Base-by-base conservation (phyloP, 2,113 vertebrate genomes). In the Ondatra zibethicus region DNA sequence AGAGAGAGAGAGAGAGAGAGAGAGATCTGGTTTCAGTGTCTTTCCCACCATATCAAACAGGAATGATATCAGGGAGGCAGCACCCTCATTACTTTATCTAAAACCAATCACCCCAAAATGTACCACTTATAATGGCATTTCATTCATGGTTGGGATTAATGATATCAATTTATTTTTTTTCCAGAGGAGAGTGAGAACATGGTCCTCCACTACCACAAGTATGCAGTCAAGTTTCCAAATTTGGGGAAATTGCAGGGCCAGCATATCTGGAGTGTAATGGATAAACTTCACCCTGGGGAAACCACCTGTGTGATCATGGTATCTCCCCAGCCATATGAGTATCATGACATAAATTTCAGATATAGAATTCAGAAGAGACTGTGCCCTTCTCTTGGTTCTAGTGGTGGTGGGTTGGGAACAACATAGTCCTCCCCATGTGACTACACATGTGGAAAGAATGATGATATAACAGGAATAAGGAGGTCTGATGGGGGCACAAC, bases 381-480 rank as follows among this genome's bases (percentile, higher is more conserved):
- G 2, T 16, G 11, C 0, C 27, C 11, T 8, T 31, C 27, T 82
- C 3, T 1, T 45, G 5, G 29, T 21, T 63, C 8, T 3, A 5
- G 42, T 33, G 84, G 19, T 12, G 45, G 31, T 86, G 17, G 29
- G 17, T 68, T 66, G 42, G 42, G 42, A 47, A 45, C n/a, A 77
- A 13, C 2, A 25, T 7, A 88, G 2, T 23, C 70, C 45, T 55
- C 7, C 1, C 8, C 27, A 12, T n/a, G 5, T 75, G n/a, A 29
- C 25, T 17, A 42, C 21, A 75, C 47, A 6, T 1, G 16, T 58
- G 45, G 25, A 29, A 45, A 12, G 82, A 70, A 68, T 25, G 42
- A 0, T 7, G 14, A 21, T 1, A 27, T 23, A 10, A 29, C 3
- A 29, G 17, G n/a, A 7, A 16, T 19, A 7, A 5, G 52, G 21